Evolutionary conservation across 2,113 vertebrate species (phyloP), one percentile per base, ranked within the genome.

Genomic region (Chelonoidis abingdonii): DNA sequence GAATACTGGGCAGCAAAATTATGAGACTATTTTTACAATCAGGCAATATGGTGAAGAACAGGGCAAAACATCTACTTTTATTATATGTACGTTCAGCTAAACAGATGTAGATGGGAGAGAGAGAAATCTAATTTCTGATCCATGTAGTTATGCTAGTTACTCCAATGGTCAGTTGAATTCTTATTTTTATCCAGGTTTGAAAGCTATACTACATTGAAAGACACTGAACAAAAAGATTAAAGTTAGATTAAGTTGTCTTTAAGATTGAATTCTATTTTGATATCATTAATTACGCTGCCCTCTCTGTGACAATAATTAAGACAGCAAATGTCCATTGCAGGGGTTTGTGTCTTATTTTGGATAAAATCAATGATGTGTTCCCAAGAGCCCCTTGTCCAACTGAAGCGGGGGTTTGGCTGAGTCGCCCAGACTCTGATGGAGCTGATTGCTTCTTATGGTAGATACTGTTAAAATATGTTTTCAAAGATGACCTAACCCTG

Each of bases 41-140:
- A 83, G 87, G 35, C 62, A 27, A 44, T 82, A 31, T 24, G 27
- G 91, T 44, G 72, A 92, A 53, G 84, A 25, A 83, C 38, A 6
- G 13, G 13, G 56, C 87, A 52, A 92, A 94, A 96, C 85, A 62
- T 93, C 79, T 86, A 17, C 35, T 94, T 88, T 75, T 94, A 44
- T 50, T 81, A 21, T 69, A 38, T 69, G 35, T 38, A n/a, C 10
- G 17, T n/a, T 38, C 65, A 65, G 14, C 29, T 35, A 35, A 65
- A 65, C 31, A 65, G 31, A 65, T 65, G 14, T 31, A 65, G 14
- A 35, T 65, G 62, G 31, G 31, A 65, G 62, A 65, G 13, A 65
- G 62, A 65, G 13, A 65, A 65, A 65, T 65, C 31, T 65, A 35
- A 65, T 35, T 35, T 65, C 13, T 65, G 62, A 65, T 14, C 31